Percentiles rank a stretch among this genome's conserved stretches.
Evolutionary conservation across 2,888 invertebrate genomes (phyloP).

Genomic region (Choreutis nemorana): DNA sequence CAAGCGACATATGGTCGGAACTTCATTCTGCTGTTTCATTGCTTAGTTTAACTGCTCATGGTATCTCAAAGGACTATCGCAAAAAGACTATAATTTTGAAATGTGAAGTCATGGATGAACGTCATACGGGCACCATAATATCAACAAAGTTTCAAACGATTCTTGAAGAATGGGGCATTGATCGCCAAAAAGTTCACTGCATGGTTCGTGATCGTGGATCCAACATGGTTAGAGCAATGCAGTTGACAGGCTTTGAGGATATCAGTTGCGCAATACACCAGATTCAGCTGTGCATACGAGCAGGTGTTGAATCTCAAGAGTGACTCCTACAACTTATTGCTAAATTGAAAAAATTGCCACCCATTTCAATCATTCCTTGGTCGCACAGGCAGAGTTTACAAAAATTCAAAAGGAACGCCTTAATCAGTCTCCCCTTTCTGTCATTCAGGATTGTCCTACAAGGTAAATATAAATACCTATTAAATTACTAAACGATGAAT

Average conservation of each 20-base stretch:
- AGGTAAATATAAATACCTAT: slow-evolving; percentile 8
- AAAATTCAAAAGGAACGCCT: slow-evolving; percentile 17
- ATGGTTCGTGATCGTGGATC: slow-evolving; percentile 11
- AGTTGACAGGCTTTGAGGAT: slow-evolving; percentile 13
- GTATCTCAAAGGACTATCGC: slow-evolving; percentile 8
- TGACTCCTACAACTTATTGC: slow-evolving; percentile 12
- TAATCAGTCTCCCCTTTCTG: slow-evolving; percentile 11
- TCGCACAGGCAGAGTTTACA: slow-evolving; percentile 13
- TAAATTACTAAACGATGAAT: too few species aligned
- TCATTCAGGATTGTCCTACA: slow-evolving; percentile 11
- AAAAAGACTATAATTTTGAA: slow-evolving; percentile 9
- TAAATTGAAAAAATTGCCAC: slow-evolving; percentile 15
- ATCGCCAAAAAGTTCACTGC: slow-evolving; percentile 9
- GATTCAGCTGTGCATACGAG: slow-evolving; percentile 14
- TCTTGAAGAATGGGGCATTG: slow-evolving; percentile 10
- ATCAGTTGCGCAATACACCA: slow-evolving; percentile 16
- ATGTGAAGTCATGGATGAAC: slow-evolving; percentile 9
- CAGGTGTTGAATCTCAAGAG: slow-evolving; percentile 13
- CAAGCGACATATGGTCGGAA: slow-evolving; percentile 7
- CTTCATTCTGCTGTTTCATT: slow-evolving; percentile 9
- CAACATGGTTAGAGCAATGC: slow-evolving; percentile 14
- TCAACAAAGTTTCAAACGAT: slow-evolving; percentile 5
- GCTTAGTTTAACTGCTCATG: slow-evolving; percentile 11
- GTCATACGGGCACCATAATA: slow-evolving; percentile 10
- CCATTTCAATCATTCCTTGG: slow-evolving; percentile 16